phyloP scores from a whole-genome alignment of 2,888 invertebrate species.

The Rapana venosa region DNA sequence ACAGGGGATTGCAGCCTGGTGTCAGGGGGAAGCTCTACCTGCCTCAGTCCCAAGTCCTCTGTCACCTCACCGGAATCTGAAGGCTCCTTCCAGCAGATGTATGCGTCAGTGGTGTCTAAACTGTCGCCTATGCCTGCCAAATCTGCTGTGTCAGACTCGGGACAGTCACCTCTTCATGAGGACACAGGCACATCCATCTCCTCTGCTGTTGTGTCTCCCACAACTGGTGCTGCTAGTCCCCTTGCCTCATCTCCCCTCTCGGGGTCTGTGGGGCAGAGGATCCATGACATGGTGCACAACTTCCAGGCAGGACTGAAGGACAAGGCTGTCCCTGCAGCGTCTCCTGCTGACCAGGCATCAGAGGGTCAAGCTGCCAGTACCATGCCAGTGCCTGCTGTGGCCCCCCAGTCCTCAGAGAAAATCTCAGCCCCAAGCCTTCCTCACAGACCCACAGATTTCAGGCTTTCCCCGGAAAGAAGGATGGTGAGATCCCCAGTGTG shows the following conservation, averaged over 20 bases:
- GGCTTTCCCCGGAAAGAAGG: conserved; percentile 1
- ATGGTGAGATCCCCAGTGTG: background rate
- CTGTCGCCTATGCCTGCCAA: background rate
- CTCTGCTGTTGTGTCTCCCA: background rate
- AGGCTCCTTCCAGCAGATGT: conserved; percentile 23
- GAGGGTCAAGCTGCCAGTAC: background rate
- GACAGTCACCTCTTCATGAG: background rate
- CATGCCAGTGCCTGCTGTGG: background rate
- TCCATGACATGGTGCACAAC: conserved; percentile 22
- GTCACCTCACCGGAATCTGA: conserved; percentile 22
- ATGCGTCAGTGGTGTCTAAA: conserved; percentile 17
- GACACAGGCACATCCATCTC: background rate
- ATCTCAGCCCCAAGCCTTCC: background rate
- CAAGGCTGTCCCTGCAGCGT: background rate
- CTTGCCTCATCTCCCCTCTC: background rate
- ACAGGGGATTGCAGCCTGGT: conserved; percentile 13
- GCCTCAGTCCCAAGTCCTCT: conserved; percentile 35
- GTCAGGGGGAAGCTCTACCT: conserved; percentile 44
- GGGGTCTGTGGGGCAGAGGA: conserved; percentile 19
- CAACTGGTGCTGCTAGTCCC: background rate
- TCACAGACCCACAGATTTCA: conserved; percentile 8
- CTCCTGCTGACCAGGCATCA: background rate
- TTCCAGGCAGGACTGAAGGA: conserved; percentile 30
- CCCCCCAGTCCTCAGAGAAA: background rate
- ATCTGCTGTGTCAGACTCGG: background rate